Percentiles rank a stretch among this genome's conserved stretches.
These are phyloP conservation scores for Dendroctonus valens DNA, from an alignment of 1,140 invertebrate species.

Conservation along the genomic window DNA sequence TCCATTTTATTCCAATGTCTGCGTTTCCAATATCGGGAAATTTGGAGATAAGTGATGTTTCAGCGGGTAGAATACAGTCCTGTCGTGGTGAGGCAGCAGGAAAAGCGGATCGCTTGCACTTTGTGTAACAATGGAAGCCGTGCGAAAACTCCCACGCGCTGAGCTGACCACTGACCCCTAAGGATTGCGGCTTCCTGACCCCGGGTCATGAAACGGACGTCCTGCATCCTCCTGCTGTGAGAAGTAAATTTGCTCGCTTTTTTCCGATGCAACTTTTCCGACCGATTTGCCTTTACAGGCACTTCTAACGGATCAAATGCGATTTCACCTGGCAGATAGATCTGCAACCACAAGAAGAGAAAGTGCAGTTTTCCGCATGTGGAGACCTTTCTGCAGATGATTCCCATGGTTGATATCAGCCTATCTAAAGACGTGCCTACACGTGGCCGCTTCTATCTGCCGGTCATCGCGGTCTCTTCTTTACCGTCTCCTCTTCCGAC, in stretches of 20 bases:
- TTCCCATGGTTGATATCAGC: constrained; percentile 37
- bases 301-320: not conserved
- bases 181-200: constrained; percentile 35
- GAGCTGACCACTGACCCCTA: constrained; percentile 40
- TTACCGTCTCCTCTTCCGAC: constrained; percentile 31
- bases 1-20: too few species aligned
- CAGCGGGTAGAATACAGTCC: too few species aligned
- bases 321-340: constrained; percentile 6
- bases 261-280: too few species aligned
- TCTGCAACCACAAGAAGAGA: constrained; percentile 8
- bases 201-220: constrained; percentile 33
- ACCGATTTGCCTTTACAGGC: too few species aligned
- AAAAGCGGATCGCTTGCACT: constrained; percentile 8
- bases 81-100: constrained; percentile 13
- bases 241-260: not conserved
- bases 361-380: constrained; percentile 27
- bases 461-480: constrained; percentile 33
- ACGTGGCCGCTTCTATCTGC: constrained; percentile 35
- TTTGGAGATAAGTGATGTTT: too few species aligned
- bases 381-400: constrained; percentile 25
- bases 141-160: constrained; percentile 38
- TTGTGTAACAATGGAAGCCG: constrained; percentile 38
- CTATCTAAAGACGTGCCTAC: constrained; percentile 36
- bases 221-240: constrained; percentile 31
- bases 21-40: too few species aligned